Conservation (phyloP, 2,113 vertebrate genomes). For the human (Homo sapiens) region DNA sequence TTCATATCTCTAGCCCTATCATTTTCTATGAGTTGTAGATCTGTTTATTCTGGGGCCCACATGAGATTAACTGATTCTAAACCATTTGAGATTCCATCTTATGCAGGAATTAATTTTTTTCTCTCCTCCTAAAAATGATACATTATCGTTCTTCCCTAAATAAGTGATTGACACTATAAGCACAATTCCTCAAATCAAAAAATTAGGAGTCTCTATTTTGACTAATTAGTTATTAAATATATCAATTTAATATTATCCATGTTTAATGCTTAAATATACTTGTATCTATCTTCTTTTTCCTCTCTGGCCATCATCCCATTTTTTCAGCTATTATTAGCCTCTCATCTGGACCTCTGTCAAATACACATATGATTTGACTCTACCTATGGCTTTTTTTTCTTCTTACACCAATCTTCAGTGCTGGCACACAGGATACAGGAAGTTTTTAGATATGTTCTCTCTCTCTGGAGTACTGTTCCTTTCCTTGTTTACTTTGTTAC, state of each 20-base stretch:
- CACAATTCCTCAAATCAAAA: not conserved
- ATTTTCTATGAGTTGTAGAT: not conserved
- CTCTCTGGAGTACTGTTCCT: not conserved
- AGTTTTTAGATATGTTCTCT: not conserved
- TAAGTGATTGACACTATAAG: not conserved
- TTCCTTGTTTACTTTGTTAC: not conserved
- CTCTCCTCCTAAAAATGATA: not conserved
- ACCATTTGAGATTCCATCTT: not conserved
- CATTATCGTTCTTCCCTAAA: not conserved
- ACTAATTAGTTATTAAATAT: not conserved
- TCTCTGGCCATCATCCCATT: not conserved
- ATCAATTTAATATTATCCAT: not conserved
- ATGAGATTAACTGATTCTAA: not conserved
- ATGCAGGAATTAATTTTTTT: not conserved
- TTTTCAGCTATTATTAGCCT: not conserved
- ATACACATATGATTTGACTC: not conserved
- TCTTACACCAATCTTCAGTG: not conserved
- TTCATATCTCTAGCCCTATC: not conserved
- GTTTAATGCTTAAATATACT: not conserved
- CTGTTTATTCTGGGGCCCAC: not conserved
- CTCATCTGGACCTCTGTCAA: not conserved
- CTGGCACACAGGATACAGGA: not conserved
- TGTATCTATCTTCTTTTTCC: not conserved
- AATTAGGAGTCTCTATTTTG: not conserved
- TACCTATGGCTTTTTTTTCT: not conserved